phyloP scores from a whole-genome alignment of 92 coral and sea anemone species.

The Phenganax stokvisi region DNA sequence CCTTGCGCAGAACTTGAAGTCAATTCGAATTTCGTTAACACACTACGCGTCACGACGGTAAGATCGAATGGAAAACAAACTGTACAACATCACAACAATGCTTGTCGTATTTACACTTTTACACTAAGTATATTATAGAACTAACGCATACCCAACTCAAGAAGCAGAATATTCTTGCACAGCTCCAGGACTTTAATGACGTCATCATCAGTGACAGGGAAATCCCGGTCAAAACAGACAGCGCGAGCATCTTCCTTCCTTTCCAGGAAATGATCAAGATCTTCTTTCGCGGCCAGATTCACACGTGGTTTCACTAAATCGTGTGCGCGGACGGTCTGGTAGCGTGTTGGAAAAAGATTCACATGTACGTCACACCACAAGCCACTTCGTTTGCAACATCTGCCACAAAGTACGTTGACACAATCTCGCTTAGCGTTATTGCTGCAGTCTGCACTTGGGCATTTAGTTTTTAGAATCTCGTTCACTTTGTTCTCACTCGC shows the following conservation, averaged over 20 bases:
- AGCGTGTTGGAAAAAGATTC: constrained; percentile 55
- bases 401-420: constrained; percentile 77
- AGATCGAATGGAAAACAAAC: too few species aligned
- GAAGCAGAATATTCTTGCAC: constrained; percentile 69
- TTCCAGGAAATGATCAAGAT: constrained; percentile 38
- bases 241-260: constrained; percentile 55
- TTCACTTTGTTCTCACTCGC: constrained; percentile 27
- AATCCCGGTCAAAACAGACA: constrained; percentile 66
- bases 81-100: too few species aligned
- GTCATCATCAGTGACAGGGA: constrained; percentile 72
- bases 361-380: constrained; percentile 78
- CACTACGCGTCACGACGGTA: not conserved
- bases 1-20: not conserved
- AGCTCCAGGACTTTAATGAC: constrained; percentile 69
- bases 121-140: not conserved
- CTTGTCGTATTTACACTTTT: too few species aligned
- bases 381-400: constrained; percentile 74
- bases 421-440: constrained; percentile 89
- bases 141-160: constrained; percentile 47
- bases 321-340: constrained; percentile 52
- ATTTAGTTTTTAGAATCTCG: constrained; percentile 40
- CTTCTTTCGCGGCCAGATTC: constrained; percentile 36
- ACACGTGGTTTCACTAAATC: constrained; percentile 50
- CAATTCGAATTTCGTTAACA: not conserved
- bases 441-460: constrained; percentile 66